Evolutionary conservation across 2,888 invertebrate genomes (phyloP).

Genomic region (Priocnemis perturbator): DNA sequence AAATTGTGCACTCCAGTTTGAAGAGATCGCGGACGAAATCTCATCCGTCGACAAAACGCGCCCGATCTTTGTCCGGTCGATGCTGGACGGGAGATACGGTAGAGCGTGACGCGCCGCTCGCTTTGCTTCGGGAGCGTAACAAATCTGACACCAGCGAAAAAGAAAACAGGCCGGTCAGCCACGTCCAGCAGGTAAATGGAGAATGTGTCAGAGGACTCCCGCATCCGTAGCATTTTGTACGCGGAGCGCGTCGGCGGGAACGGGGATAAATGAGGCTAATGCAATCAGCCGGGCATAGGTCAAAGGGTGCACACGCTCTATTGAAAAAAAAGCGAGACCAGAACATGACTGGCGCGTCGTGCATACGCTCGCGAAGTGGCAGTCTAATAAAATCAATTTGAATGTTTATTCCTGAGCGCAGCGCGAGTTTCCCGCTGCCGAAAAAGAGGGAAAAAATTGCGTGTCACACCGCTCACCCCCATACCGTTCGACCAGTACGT

Average conservation of each 20-base stretch:
- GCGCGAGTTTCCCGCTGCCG: background rate
- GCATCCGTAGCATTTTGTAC: background rate
- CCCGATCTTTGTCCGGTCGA: no score
- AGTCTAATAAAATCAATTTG: conserved; percentile 64
- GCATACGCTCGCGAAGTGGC: conserved; percentile 12
- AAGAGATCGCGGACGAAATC: no score
- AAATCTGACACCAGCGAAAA: no score
- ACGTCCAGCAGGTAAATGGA: no score
- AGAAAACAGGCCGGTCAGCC: no score
- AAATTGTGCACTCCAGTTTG: no score
- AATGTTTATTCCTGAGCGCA: conserved; percentile 61
- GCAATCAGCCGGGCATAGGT: conserved; percentile 13
- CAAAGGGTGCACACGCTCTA: conserved; percentile 13
- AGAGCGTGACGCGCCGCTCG: no score
- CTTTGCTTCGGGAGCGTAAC: no score
- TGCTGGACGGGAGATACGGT: no score
- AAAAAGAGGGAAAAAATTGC: background rate
- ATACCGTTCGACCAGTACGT: conserved; percentile 1
- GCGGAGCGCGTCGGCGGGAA: conserved; percentile 12
- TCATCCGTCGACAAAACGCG: no score
- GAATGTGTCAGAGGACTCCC: background rate
- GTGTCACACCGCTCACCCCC: background rate
- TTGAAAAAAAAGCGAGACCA: conserved; percentile 1
- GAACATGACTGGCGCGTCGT: background rate
- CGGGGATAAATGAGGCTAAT: conserved; percentile 21